These are phyloP conservation scores for Anguilla rostrata DNA, from an alignment of 2,113 vertebrate species.

Conservation along the genomic window DNA sequence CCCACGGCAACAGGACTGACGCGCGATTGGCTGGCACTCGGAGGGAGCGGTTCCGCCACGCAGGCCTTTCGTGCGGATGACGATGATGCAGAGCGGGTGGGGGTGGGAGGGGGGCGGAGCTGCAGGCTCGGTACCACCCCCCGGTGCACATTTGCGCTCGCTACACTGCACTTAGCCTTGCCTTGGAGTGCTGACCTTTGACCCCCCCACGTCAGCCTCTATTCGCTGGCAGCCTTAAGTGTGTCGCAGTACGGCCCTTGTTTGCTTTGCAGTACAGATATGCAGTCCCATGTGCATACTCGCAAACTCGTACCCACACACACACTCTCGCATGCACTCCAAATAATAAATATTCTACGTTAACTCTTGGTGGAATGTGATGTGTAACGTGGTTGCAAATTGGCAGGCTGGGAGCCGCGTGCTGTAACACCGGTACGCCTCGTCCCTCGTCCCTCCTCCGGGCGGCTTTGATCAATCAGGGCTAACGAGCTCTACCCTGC, in stretches of 20 bases:
- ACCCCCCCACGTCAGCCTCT: neutral
- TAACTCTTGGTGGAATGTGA: neutral
- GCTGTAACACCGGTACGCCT: neutral
- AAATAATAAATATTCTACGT: neutral
- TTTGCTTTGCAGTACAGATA: neutral
- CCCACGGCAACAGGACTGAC: neutral
- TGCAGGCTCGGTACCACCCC: no score
- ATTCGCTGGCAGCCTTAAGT: neutral
- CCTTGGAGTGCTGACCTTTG: neutral
- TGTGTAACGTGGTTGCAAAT: neutral
- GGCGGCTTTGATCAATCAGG: constrained; percentile 35
- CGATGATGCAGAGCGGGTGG: no score
- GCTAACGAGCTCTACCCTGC: constrained; percentile 28
- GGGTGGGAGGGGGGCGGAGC: neutral
- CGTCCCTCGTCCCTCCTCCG: neutral
- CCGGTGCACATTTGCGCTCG: neutral
- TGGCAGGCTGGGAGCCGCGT: neutral
- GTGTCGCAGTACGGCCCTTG: neutral
- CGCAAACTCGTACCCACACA: neutral
- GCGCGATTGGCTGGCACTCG: neutral
- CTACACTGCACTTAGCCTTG: neutral
- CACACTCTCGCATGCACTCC: neutral
- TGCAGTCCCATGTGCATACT: neutral
- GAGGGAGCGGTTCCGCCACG: neutral
- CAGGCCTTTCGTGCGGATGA: neutral